Conservation (phyloP, 1,140 invertebrate species). For the roundworm (Caenorhabditis elegans) region WBcel235 BX284606.5:2676001-2676500, state of each 20-base stretch:
- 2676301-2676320: neutral
- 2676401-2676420: conserved; percentile 11
- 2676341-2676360: conserved; percentile 31
- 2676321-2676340: conserved; percentile 23
- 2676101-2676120: neutral
- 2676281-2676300: neutral
- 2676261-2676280: conserved; percentile 15
- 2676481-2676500: neutral
- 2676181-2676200: neutral
- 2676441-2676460: neutral
- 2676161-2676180: too few relatives aligned
- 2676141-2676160: neutral
- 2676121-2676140: neutral
- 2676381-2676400: neutral
- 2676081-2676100: neutral
- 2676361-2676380: conserved; percentile 29
- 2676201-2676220: conserved; percentile 7
- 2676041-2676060: conserved; percentile 17
- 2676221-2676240: neutral
- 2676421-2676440: neutral
- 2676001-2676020: conserved; percentile 14
- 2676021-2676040: neutral
- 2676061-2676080: neutral
- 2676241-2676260: conserved; percentile 20
- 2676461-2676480: conserved; percentile 12